A percentile compares a stretch with the other conserved stretches of the same genome.
Evolutionary conservation across 2,888 invertebrate species (phyloP).

Genomic region (Yponomeuta cagnagella): DNA sequence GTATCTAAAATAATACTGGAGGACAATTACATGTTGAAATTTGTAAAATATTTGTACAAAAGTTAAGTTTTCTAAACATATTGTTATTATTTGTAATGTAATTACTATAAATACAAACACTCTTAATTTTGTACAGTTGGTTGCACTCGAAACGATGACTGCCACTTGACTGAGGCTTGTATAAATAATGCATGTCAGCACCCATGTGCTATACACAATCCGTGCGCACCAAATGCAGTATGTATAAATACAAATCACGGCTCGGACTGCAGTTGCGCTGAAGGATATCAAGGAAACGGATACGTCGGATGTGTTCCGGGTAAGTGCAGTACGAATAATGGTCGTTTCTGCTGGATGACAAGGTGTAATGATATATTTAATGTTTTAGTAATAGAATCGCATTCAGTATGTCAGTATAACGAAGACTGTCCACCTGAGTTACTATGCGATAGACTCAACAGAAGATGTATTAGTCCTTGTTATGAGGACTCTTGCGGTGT

Average conservation of each 20-base stretch:
- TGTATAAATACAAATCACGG: slow-evolving; percentile 93
- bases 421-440: slow-evolving; percentile 93
- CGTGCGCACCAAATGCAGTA: slow-evolving; percentile 87
- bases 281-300: slow-evolving; percentile 92
- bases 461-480: slow-evolving; percentile 89
- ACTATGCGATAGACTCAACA: slow-evolving; percentile 88
- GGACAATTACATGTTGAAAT: neutral
- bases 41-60: neutral
- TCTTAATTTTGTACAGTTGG: slow-evolving; percentile 77
- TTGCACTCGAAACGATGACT: slow-evolving; percentile 91
- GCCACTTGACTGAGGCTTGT: slow-evolving; percentile 90
- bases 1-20: too few species aligned
- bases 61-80: neutral
- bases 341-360: neutral
- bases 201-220: slow-evolving; percentile 90
- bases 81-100: neutral
- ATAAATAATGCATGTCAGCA: slow-evolving; percentile 89
- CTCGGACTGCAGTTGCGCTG: slow-evolving; percentile 89
- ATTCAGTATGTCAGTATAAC: slow-evolving; percentile 88
- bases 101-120: slow-evolving; percentile 19
- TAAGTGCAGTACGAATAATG: slow-evolving; percentile 43
- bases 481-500: slow-evolving; percentile 86
- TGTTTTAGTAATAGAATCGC: slow-evolving; percentile 49
- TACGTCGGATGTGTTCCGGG: slow-evolving; percentile 88
- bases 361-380: slow-evolving; percentile 7